Evolutionary conservation across 2,113 vertebrate species (phyloP).

Genomic region (Elgaria multicarinata): DNA sequence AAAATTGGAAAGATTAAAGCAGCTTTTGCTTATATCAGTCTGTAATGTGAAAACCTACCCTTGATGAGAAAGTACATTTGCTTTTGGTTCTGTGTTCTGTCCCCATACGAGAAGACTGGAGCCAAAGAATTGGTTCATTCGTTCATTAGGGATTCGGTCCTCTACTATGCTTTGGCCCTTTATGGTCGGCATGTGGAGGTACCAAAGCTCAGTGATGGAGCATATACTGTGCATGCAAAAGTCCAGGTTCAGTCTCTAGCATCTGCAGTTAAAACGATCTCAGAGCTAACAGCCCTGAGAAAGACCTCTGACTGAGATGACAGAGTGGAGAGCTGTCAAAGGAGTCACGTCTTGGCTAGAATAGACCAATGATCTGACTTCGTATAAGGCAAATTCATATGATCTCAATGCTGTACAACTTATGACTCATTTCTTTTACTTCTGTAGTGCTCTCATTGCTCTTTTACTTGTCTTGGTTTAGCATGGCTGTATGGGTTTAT

Average conservation of each 20-base stretch:
- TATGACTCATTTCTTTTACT: neutral
- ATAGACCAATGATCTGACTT: neutral
- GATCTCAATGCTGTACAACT: neutral
- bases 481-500: too few species aligned
- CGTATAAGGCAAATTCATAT: neutral
- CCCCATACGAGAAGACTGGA: too few species aligned
- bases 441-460: neutral
- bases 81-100: neutral
- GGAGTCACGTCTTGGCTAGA: neutral
- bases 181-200: neutral
- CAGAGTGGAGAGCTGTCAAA: neutral
- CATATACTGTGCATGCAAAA: too few species aligned
- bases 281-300: neutral
- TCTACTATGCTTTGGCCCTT: neutral
- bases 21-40: neutral
- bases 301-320: neutral
- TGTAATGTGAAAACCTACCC: neutral
- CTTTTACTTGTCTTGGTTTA: neutral
- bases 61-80: neutral
- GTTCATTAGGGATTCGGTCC: neutral
- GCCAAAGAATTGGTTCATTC: neutral
- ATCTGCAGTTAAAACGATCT: neutral
- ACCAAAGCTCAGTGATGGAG: neutral
- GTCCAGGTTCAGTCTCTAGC: too few species aligned
- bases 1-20: neutral